Percentiles rank a stretch among this genome's conserved stretches.
phyloP scores from a whole-genome alignment of 2,797 vertebrate species.

The Delichon dasypus region DNA sequence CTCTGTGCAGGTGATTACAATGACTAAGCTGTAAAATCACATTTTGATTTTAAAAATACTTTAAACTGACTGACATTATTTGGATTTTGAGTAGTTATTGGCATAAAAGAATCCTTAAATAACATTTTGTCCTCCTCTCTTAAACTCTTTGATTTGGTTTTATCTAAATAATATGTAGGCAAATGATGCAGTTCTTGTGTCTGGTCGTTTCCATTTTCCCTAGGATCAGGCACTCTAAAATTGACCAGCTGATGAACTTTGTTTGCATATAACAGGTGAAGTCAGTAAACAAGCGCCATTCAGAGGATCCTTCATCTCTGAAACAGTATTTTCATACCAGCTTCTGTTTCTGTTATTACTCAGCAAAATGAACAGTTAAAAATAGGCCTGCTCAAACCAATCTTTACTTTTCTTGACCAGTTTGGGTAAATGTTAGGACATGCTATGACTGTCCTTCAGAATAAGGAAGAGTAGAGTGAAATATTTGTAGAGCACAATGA shows the following conservation, averaged over 20 bases:
- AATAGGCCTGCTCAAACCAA: neutral
- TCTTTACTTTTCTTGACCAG: neutral
- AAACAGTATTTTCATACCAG: neutral
- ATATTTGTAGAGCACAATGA: constrained; percentile 18
- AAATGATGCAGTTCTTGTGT: neutral
- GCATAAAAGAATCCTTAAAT: neutral
- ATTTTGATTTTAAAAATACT: neutral
- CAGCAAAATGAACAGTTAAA: neutral
- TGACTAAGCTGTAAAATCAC: neutral
- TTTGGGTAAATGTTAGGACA: neutral
- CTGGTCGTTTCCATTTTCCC: neutral
- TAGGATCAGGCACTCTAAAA: neutral
- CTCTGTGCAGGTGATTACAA: neutral
- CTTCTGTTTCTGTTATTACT: constrained; percentile 18
- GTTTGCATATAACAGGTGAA: neutral
- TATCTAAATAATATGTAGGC: neutral
- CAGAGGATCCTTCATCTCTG: neutral
- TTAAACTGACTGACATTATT: neutral
- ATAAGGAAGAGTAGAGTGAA: neutral
- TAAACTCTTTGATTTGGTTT: neutral
- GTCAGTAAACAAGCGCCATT: neutral
- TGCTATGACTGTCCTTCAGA: constrained; percentile 2
- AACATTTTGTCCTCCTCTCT: neutral
- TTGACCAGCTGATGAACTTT: neutral
- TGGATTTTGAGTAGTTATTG: neutral